Evolutionary conservation across 2,888 invertebrate genomes (phyloP).

Genomic region (Standfussiana lucernea): DNA sequence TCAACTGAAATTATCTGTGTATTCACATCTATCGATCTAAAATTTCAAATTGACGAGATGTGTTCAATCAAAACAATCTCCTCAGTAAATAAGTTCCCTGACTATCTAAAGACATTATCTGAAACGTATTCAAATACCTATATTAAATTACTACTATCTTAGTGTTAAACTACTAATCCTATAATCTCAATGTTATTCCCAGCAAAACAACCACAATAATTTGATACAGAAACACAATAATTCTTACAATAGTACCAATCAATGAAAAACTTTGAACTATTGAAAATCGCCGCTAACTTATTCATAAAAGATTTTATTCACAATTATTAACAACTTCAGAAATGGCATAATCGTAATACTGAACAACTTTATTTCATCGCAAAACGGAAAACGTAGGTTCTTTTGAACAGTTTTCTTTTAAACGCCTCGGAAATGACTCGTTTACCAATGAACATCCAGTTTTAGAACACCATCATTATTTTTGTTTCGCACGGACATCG

Average conservation of each 20-base stretch:
- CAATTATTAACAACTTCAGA: neutral
- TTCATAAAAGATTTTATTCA: neutral
- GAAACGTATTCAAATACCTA: neutral
- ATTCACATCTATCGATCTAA: neutral
- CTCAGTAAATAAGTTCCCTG: neutral
- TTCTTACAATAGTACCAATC: neutral
- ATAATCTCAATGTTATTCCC: neutral
- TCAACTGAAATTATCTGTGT: neutral
- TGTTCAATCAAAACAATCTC: neutral
- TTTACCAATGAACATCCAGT: neutral
- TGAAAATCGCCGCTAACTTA: neutral
- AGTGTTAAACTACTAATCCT: conserved; percentile 13
- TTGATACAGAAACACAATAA: neutral
- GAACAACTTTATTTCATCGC: neutral
- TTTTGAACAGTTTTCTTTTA: neutral
- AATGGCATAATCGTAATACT: neutral
- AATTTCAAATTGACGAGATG: neutral
- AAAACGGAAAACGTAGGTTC: neutral
- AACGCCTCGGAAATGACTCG: too few relatives aligned
- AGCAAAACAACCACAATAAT: neutral
- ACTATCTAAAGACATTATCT: neutral
- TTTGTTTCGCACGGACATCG: neutral
- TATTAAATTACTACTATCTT: neutral
- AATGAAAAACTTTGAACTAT: neutral
- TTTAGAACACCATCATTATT: neutral